phyloP scores from a whole-genome alignment of 30 jellyfish, hydroid and myxozoan species.

The Aurelia aurita region DNA sequence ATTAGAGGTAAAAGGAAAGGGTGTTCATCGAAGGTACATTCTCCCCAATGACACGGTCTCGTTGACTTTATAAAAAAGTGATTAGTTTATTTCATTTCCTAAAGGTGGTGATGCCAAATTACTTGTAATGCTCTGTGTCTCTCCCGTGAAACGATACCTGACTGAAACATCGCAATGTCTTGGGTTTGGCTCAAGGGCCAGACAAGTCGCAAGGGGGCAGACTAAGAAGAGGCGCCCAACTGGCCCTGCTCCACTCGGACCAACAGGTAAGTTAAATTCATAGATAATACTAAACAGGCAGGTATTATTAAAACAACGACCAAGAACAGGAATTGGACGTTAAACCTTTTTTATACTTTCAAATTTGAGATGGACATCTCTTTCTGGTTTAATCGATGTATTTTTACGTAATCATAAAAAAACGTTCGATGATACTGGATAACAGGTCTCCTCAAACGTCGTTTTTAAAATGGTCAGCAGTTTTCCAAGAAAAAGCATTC shows the following conservation, averaged over 20 bases:
- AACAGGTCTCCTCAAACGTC: no score
- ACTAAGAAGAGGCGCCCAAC: constrained; percentile 94
- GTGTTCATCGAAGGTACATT: no score
- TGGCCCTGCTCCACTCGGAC: constrained; percentile 71
- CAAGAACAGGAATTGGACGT: no score
- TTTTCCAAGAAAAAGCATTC: no score
- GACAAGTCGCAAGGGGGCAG: constrained; percentile 96
- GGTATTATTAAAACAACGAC: no score
- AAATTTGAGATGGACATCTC: not conserved
- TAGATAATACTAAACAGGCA: no score
- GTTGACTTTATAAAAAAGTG: no score
- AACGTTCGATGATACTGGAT: no score
- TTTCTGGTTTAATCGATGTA: not conserved
- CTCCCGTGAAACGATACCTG: constrained; percentile 84
- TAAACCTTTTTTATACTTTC: not conserved
- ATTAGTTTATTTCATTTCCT: not conserved
- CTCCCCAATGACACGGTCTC: no score
- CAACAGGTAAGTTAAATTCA: constrained; percentile 71
- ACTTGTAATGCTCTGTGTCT: constrained; percentile 89
- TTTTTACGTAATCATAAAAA: not conserved
- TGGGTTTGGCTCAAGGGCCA: constrained; percentile 92
- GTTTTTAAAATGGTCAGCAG: no score
- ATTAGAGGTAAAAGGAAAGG: no score
- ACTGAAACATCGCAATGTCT: constrained; percentile 91
- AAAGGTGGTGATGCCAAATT: constrained; percentile 93